phyloP scores from a whole-genome alignment of 2,888 invertebrate genomes.

The Trisateles emortualis region DNA sequence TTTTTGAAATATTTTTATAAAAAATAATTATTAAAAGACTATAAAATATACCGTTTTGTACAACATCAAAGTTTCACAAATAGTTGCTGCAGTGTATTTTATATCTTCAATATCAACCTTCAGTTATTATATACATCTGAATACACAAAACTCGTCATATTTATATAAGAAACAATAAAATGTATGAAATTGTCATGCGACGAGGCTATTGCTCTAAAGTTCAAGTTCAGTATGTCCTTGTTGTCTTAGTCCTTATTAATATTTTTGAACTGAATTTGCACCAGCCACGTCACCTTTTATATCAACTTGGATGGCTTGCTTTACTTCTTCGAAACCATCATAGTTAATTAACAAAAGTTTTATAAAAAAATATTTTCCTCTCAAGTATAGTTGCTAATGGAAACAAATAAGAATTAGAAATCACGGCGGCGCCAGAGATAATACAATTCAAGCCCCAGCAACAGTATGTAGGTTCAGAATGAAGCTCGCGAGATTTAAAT shows the following conservation, averaged over 20 bases:
- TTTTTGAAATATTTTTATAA: too few relatives aligned
- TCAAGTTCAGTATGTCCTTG: not conserved
- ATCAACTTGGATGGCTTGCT: too few relatives aligned
- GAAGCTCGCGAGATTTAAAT: not conserved
- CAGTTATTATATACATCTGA: slow-evolving; percentile 55
- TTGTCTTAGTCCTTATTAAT: not conserved
- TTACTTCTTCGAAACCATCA: not conserved
- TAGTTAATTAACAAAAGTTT: not conserved
- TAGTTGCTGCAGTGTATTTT: slow-evolving; percentile 24
- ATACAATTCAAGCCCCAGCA: slow-evolving; percentile 1
- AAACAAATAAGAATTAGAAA: slow-evolving; percentile 18
- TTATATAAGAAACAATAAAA: slow-evolving; percentile 52
- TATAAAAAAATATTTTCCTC: not conserved
- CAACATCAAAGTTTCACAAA: not conserved
- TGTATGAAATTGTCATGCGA: slow-evolving; percentile 45
- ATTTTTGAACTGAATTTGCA: too few relatives aligned
- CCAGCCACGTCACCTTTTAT: too few relatives aligned
- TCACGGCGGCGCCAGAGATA: slow-evolving; percentile 6
- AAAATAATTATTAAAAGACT: too few relatives aligned
- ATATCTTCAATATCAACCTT: slow-evolving; percentile 47
- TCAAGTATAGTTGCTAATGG: not conserved
- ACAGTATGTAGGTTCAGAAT: not conserved
- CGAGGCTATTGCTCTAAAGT: not conserved
- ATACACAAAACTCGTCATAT: slow-evolving; percentile 50
- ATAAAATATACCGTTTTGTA: too few relatives aligned